Conservation (phyloP, 2,113 vertebrate genomes). For the Agapornis roseicollis region DNA sequence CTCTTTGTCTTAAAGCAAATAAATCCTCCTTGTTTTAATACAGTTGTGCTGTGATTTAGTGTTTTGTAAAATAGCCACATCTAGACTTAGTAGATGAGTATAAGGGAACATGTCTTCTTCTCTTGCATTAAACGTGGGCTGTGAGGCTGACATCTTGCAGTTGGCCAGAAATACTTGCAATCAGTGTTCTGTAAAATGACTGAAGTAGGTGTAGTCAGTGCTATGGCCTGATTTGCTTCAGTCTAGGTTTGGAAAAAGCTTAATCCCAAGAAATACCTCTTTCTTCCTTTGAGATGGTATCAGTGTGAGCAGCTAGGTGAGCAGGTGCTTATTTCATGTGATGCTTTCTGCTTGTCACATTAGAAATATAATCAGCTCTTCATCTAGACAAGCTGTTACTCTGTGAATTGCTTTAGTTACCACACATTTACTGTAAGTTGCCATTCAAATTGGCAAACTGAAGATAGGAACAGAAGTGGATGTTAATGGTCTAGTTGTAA, state of each 20-base stretch:
- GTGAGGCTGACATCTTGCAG: neutral
- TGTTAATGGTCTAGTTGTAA: neutral
- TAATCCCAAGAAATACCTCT: neutral
- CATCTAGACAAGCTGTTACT: neutral
- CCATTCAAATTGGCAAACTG: neutral
- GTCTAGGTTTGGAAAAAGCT: neutral
- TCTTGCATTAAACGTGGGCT: neutral
- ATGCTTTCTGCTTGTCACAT: neutral
- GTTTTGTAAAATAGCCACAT: neutral
- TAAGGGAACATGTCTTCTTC: neutral
- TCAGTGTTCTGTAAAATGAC: neutral
- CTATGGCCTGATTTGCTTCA: neutral
- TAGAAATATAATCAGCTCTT: neutral
- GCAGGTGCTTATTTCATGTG: neutral
- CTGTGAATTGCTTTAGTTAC: neutral
- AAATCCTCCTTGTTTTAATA: neutral
- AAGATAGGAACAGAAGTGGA: neutral
- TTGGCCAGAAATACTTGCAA: neutral
- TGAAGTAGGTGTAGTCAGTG: neutral
- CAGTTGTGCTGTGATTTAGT: neutral
- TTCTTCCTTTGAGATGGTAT: neutral
- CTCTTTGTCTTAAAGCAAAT: neutral
- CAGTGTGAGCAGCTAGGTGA: neutral
- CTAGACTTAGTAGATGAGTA: neutral
- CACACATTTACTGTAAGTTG: neutral